phyloP scores from a whole-genome alignment of 2,888 invertebrate genomes.

The Cacoxenus indagator region DNA sequence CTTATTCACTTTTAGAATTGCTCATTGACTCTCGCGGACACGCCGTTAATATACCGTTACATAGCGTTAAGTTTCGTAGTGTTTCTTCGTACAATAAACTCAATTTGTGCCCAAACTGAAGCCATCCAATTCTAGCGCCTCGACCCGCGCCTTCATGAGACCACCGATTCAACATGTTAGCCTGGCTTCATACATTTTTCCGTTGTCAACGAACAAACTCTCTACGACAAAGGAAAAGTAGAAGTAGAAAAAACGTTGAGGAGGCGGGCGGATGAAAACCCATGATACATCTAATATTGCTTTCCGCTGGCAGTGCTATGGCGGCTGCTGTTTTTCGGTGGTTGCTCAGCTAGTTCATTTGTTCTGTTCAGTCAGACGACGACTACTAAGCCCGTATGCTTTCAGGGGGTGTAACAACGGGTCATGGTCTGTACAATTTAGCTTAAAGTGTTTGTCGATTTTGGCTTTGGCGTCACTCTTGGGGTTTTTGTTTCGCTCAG shows the following conservation, averaged over 20 bases:
- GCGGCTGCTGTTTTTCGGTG: slow-evolving; percentile 9
- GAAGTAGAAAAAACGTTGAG: no score
- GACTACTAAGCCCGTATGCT: no score
- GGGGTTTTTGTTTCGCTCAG: background rate
- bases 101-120: no score
- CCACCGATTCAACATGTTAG: slow-evolving; percentile 8
- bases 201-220: no score
- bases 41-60: slow-evolving; percentile 16
- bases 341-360: background rate
- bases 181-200: background rate
- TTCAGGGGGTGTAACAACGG: no score
- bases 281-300: slow-evolving; percentile 16
- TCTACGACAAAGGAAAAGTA: no score
- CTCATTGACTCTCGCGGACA: slow-evolving; percentile 15
- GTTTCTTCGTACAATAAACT: no score
- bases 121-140: no score
- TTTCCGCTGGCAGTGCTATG: background rate
- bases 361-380: background rate
- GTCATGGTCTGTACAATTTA: background rate
- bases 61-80: background rate
- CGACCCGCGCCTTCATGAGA: no score
- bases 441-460: slow-evolving; percentile 6
- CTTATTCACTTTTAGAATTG: slow-evolving; percentile 5
- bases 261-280: background rate
- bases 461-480: slow-evolving; percentile 5